phyloP scores from a whole-genome alignment of 2,797 vertebrate species.

The Scolopax bukidnonensis region DNA sequence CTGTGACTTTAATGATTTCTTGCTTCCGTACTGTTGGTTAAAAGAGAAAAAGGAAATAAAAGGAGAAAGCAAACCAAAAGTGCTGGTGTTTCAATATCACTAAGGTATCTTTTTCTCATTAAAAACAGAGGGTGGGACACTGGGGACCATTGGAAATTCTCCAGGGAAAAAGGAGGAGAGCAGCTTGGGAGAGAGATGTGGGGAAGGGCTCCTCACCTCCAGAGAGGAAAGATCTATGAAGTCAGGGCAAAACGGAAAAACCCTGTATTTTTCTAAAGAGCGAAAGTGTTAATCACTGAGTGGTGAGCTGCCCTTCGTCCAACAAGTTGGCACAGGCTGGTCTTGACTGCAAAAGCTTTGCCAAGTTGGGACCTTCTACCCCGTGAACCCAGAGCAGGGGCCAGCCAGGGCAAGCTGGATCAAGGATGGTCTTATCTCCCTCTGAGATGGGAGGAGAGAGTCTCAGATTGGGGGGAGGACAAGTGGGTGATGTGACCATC shows the following conservation, averaged over 20 bases:
- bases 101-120: background rate
- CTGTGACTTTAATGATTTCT: slow-evolving; percentile 96
- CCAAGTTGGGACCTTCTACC: background rate
- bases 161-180: background rate
- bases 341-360: background rate
- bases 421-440: background rate
- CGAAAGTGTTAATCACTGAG: background rate
- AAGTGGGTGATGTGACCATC: background rate
- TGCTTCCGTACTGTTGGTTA: slow-evolving; percentile 89
- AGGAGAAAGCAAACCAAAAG: background rate
- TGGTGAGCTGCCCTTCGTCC: background rate
- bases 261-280: background rate
- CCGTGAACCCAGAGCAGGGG: background rate
- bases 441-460: background rate
- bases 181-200: rapidly evolving
- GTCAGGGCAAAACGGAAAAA: background rate
- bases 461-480: background rate
- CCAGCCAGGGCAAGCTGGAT: background rate
- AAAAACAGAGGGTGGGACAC: background rate
- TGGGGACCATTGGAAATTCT: background rate
- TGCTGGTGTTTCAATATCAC: rapidly evolving
- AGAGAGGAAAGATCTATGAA: background rate
- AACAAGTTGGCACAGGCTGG: background rate
- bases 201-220: background rate
- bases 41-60: slow-evolving; percentile 59